phyloP scores from a whole-genome alignment of 2,113 vertebrate genomes.

The Pachypanchax playfairii region DNA sequence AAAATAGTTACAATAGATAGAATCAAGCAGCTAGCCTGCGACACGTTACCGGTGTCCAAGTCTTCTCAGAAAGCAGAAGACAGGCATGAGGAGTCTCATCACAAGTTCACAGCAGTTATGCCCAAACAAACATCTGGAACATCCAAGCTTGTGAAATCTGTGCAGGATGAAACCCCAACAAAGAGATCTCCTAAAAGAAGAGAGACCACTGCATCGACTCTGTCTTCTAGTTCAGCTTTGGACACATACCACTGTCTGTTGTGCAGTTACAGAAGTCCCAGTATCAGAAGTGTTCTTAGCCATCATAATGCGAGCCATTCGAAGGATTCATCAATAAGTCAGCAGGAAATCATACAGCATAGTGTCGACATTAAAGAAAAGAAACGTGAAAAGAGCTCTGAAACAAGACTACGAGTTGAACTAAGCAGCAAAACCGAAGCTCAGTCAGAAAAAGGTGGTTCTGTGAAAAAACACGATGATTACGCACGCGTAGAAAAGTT shows the following conservation, averaged over 20 bases:
- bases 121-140: background rate
- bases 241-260: slow-evolving; percentile 84
- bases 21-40: slow-evolving; percentile 44
- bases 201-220: fast-evolving
- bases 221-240: slow-evolving; percentile 19
- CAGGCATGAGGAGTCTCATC: background rate
- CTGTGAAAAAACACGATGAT: fast-evolving
- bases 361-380: slow-evolving; percentile 78
- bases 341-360: slow-evolving; percentile 80
- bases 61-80: background rate
- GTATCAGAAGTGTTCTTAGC: slow-evolving; percentile 85
- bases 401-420: background rate
- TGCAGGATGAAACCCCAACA: background rate
- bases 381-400: slow-evolving; percentile 61
- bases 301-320: slow-evolving; percentile 89
- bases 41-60: background rate
- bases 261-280: slow-evolving; percentile 86
- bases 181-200: background rate
- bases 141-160: background rate
- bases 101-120: background rate
- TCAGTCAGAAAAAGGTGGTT: background rate
- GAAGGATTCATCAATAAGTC: slow-evolving; percentile 71
- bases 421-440: background rate
- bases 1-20: slow-evolving; percentile 66
- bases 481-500: slow-evolving; percentile 36